Conservation (phyloP, 2,797 vertebrate genomes). For the Hydrophis major region DNA sequence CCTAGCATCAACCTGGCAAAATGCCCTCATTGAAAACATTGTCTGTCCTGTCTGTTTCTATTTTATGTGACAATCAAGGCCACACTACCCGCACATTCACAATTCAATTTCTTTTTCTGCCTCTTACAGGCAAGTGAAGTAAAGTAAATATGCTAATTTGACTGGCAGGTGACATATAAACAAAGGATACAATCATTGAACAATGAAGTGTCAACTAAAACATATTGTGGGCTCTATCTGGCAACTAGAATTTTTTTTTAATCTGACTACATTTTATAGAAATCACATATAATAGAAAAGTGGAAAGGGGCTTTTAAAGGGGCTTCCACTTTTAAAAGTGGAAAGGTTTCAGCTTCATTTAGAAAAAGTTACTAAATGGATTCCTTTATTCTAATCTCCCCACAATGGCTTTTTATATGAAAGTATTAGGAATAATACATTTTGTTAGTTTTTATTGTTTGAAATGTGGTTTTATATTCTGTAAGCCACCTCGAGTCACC, state of each 20-base stretch:
- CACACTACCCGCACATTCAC: slow-evolving; percentile 34
- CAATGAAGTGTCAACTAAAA: slow-evolving; percentile 51
- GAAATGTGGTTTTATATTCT: too few species aligned
- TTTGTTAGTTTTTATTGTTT: too few species aligned
- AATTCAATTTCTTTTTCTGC: slow-evolving; percentile 1
- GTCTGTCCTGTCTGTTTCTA: slow-evolving; percentile 41
- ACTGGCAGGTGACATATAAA: slow-evolving; percentile 52
- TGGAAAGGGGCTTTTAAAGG: neutral
- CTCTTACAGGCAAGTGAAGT: slow-evolving; percentile 38
- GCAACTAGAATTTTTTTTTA: slow-evolving; percentile 18
- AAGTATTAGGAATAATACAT: too few species aligned
- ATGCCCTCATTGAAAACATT: slow-evolving; percentile 23
- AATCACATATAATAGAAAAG: neutral
- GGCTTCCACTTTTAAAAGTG: neutral
- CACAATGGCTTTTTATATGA: too few species aligned
- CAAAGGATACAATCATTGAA: slow-evolving; percentile 45
- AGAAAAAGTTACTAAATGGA: slow-evolving; percentile 12
- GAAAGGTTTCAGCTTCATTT: neutral
- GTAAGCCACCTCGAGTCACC: too few species aligned
- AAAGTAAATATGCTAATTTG: slow-evolving; percentile 49
- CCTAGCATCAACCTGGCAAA: slow-evolving; percentile 17
- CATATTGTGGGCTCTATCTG: neutral
- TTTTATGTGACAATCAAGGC: slow-evolving; percentile 45
- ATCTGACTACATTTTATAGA: slow-evolving; percentile 20
- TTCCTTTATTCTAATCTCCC: neutral